Base-by-base conservation (phyloP, 2,888 invertebrate genomes). In the Archips crataeganus region DNA sequence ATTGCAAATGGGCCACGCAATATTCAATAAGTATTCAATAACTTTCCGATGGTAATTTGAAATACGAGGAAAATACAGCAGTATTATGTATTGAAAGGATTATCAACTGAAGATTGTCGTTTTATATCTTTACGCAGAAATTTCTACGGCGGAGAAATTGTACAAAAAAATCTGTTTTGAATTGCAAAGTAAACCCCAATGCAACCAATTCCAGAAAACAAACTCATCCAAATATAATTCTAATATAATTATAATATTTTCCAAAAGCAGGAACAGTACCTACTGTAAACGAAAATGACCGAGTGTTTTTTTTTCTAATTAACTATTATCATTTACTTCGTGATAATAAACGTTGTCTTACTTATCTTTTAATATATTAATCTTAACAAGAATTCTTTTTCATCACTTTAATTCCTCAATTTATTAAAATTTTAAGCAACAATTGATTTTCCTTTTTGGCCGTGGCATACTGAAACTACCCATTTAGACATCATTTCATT, bases 21-120 rank as follows among this genome's bases (percentile, higher is more conserved):
- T 71, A 66, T 71, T 60, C 66, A 61, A 67, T 66, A 67, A 71
- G 61, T 66, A 62, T 71, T 71, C 57, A 57, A 57, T 57, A 57
- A 57, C 57, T 57, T 57, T 57, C 57, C 57, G 32, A 23, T 57
- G 57, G 57, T 57, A 32, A 57, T 57, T 57, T 57, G 57, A 57
- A 57, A 57, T 57, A 32, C 32, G 57, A 11, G 57, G 57, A 57
- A 57, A 57, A 57, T 57, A 57, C 32, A 11, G 57, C 32, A 32
- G 9, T 57, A 32, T 57, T 57, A 32, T 57, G 57, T 57, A 57
- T 32, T 32, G 57, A n/a, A 32, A 11, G 57, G 57, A 57, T 57
- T 57, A 23, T 32, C 32, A 57, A 32, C 11, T 32, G 57, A 32
- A 32, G 57, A 32, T 57, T 57, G 32, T 32, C 23, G 57, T 57